phyloP scores from a whole-genome alignment of 2,113 vertebrate species.

The Ptilorrhoa leucosticta region DNA sequence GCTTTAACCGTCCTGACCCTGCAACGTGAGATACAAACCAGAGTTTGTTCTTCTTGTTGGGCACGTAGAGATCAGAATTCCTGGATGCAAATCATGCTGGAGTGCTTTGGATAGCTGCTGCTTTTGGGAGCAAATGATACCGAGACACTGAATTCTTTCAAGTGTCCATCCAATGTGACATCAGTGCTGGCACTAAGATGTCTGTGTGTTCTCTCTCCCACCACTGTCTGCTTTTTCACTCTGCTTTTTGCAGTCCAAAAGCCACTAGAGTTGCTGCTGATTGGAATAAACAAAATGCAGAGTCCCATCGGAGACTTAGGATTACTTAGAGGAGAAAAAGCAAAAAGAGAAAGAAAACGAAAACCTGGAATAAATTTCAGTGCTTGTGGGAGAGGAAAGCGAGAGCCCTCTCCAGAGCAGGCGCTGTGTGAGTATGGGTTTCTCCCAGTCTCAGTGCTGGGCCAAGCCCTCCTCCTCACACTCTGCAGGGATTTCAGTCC shows the following conservation, averaged over 20 bases:
- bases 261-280: not conserved
- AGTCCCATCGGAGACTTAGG: not conserved
- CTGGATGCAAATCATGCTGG: not conserved
- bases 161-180: not conserved
- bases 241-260: not conserved
- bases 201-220: not conserved
- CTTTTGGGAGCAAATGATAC: constrained; percentile 6
- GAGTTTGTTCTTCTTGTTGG: not conserved
- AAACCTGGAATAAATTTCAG: not conserved
- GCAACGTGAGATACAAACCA: not conserved
- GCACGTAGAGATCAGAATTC: not conserved
- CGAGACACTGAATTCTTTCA: not conserved
- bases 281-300: not conserved
- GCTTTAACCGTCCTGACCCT: not conserved
- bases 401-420: not conserved
- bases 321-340: not conserved
- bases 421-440: not conserved
- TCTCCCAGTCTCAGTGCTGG: not conserved
- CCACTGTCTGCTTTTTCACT: constrained; percentile 39
- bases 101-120: not conserved
- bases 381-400: not conserved
- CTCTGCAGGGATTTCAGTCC: not conserved
- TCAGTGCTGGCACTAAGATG: constrained; percentile 16
- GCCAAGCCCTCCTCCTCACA: not conserved
- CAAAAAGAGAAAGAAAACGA: not conserved